Base-by-base conservation (phyloP, 53 echinoderm and acorn worm genomes). In the Zoroaster sp. region DNA sequence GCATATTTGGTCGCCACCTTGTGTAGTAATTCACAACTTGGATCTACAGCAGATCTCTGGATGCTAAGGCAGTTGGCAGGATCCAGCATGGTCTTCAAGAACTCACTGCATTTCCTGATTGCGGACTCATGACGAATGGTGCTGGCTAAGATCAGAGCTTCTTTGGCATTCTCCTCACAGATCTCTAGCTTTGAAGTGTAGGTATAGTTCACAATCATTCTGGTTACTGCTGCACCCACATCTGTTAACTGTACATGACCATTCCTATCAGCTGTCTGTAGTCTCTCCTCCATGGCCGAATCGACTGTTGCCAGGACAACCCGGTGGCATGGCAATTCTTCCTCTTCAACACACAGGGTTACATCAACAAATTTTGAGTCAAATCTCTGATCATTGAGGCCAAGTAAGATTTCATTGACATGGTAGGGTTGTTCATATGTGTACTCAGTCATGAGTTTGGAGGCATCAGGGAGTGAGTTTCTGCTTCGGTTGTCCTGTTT, bases 391-490 rank as follows among this genome's bases (percentile, higher is more conserved):
- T 99, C 95, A 54, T 99, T 99, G 41, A 99, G 72, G 41, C 99
- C 99, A 11, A 99, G 96, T 2, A 99, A 91, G 59, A 95, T 87
- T 87, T 99, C 99, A 65, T 95, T 95, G 39, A 95, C 99, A 39
- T 99, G 99, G 91, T 96, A 99, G 0, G 96, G 99, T 77, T 99
- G 99, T 42, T 99, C 94, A 77, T 96, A 97, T 31, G 95, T 97
- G 83, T 97, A 97, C 78, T 97, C 97, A 7, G 97, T 76, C 7
- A 91, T 65, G 28, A 99, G 81, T 44, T 93, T 94, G 36, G 85
- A 75, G 4, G 90, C 43, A 52, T 99, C 99, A 5, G 77, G 40
- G n/a, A 69, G 45, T 0, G 93, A 89, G 25, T 93, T 89, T 14
- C 93, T 73, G n/a, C 90, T 78, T 25, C 94, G 33, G 75, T 87